Conservation (phyloP, 2,888 invertebrate species). For the Drosophila mayaguana region DNA sequence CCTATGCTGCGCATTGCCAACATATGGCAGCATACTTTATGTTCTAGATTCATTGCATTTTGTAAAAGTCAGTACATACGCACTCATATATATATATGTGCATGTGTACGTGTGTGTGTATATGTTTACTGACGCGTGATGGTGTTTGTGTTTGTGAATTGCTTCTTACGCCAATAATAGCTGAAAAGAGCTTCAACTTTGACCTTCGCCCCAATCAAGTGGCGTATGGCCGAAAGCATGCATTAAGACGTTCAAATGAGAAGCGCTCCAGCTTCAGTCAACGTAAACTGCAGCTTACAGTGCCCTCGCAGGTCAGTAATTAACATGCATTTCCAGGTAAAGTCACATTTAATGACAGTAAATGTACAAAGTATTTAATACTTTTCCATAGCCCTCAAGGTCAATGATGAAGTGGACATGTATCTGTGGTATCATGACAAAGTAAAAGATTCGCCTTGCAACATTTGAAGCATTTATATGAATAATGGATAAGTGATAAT, state of each 20-base stretch:
- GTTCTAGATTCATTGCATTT: slow-evolving; percentile 61
- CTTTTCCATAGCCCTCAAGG: too few species aligned
- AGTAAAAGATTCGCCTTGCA: too few species aligned
- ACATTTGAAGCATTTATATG: too few species aligned
- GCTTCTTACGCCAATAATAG: slow-evolving; percentile 40
- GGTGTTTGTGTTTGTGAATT: slow-evolving; percentile 22
- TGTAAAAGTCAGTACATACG: slow-evolving; percentile 35
- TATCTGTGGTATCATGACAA: too few species aligned
- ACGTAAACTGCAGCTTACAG: slow-evolving; percentile 14
- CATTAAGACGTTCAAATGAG: slow-evolving; percentile 34
- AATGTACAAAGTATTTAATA: background rate
- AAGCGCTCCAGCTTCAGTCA: slow-evolving; percentile 18
- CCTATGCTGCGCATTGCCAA: slow-evolving; percentile 65
- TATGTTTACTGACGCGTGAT: background rate
- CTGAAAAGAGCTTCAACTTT: slow-evolving; percentile 72
- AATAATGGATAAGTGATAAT: too few species aligned
- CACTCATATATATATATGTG: slow-evolving; percentile 4
- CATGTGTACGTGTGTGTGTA: background rate
- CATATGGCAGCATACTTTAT: slow-evolving; percentile 78
- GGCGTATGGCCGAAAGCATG: slow-evolving; percentile 36
- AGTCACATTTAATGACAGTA: background rate
- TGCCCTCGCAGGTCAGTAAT: slow-evolving; percentile 3
- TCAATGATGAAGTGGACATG: too few species aligned
- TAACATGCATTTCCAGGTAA: slow-evolving; percentile 1
- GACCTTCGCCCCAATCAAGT: slow-evolving; percentile 71